Conservation (phyloP, 92 coral and sea anemone species). For the Siderastrea siderea region DNA sequence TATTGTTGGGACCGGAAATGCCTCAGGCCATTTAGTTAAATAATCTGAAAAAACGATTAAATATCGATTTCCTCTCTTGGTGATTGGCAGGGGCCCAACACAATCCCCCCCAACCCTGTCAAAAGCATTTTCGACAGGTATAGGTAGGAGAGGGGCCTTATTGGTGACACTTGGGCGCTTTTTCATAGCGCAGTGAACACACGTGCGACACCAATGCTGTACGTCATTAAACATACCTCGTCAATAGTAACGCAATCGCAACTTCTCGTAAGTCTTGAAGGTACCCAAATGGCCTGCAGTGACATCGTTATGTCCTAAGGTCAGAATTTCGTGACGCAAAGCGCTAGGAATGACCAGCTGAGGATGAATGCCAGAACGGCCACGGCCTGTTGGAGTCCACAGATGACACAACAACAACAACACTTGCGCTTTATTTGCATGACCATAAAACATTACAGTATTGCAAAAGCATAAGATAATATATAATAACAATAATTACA, state of each 20-base stretch:
- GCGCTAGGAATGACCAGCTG: slow-evolving; percentile 34
- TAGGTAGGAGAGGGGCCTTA: slow-evolving; percentile 56
- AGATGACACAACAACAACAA: no score
- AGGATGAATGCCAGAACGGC: not conserved
- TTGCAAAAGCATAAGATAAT: no score
- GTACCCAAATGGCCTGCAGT: slow-evolving; percentile 66
- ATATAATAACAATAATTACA: no score
- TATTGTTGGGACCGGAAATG: slow-evolving; percentile 37
- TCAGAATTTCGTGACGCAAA: slow-evolving; percentile 49
- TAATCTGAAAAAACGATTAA: slow-evolving; percentile 57
- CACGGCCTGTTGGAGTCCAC: slow-evolving; percentile 13
- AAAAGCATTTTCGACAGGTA: slow-evolving; percentile 65
- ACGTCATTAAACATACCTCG: slow-evolving; percentile 66
- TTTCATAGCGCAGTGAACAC: slow-evolving; percentile 58
- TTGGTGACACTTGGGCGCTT: slow-evolving; percentile 23
- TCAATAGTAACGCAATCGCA: slow-evolving; percentile 66
- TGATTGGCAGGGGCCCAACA: slow-evolving; percentile 57
- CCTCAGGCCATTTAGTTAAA: slow-evolving; percentile 66
- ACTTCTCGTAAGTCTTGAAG: slow-evolving; percentile 67
- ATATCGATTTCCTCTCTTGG: slow-evolving; percentile 65
- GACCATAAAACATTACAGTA: no score
- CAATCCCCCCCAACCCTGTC: slow-evolving; percentile 43
- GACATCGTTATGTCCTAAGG: slow-evolving; percentile 59
- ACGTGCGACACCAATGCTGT: slow-evolving; percentile 56
- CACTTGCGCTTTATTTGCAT: no score